Conservation (phyloP, 2,113 vertebrate species). For the Melanerpes aurifrons region DNA sequence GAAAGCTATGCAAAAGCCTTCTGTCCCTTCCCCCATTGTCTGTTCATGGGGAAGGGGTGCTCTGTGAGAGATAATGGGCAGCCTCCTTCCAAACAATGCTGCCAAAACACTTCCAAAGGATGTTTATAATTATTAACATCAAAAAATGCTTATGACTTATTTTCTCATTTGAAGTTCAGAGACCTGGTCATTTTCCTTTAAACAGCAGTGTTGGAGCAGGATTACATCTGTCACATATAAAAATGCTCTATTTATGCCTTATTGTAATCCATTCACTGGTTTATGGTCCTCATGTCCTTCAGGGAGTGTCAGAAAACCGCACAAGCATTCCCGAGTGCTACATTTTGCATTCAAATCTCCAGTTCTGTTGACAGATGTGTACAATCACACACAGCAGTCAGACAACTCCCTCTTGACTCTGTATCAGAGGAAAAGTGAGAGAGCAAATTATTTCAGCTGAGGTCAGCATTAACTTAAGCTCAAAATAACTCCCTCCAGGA, state of each 20-base stretch:
- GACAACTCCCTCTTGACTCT: slow-evolving; percentile 55
- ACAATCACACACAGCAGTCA: slow-evolving; percentile 50
- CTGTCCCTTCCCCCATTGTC: neutral
- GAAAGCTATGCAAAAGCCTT: neutral
- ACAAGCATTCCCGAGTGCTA: neutral
- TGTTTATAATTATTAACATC: neutral
- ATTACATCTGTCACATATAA: slow-evolving; percentile 47
- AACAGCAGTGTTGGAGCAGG: slow-evolving; percentile 1
- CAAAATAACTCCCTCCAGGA: slow-evolving; percentile 54
- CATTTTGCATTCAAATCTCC: slow-evolving; percentile 34
- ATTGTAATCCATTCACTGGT: slow-evolving; percentile 61
- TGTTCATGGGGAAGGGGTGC: neutral
- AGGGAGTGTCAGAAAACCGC: slow-evolving; percentile 49
- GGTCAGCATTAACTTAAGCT: slow-evolving; percentile 51
- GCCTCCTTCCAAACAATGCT: neutral
- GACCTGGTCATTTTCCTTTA: neutral
- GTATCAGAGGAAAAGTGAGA: slow-evolving; percentile 7
- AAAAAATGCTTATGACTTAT: neutral
- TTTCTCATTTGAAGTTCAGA: neutral
- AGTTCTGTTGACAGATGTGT: slow-evolving; percentile 63
- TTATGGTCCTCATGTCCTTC: slow-evolving; percentile 37
- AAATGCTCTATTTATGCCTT: slow-evolving; percentile 61
- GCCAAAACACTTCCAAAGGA: neutral
- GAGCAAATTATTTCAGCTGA: slow-evolving; percentile 62
- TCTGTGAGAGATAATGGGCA: neutral